Percentiles rank a stretch among this genome's conserved stretches.
phyloP scores from a whole-genome alignment of 2,797 vertebrate genomes.

The Anas capensis region DNA sequence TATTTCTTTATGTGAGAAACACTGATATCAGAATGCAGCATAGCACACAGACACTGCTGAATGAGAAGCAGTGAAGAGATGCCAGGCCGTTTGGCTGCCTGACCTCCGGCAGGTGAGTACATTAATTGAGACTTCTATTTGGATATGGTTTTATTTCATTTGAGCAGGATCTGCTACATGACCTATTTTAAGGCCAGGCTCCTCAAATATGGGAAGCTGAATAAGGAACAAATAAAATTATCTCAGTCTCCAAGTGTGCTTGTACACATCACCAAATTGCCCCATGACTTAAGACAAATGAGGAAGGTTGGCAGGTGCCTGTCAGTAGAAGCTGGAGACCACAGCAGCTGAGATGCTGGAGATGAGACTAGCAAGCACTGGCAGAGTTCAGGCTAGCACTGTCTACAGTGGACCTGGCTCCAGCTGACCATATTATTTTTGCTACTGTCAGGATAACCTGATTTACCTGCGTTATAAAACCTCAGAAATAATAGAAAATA shows the following conservation, averaged over 20 bases:
- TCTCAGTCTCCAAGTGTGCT: neutral
- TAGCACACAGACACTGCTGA: fast-evolving
- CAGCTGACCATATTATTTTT: neutral
- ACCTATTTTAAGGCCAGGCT: neutral
- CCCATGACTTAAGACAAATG: fast-evolving
- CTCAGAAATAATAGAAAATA: neutral
- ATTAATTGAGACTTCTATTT: neutral
- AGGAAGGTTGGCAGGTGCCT: neutral
- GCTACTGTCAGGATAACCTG: neutral
- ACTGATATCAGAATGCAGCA: neutral
- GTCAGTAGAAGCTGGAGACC: neutral
- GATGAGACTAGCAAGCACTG: neutral
- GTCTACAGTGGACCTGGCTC: neutral
- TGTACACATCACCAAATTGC: neutral
- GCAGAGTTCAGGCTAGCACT: neutral
- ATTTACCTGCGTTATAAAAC: neutral
- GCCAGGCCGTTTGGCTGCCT: neutral
- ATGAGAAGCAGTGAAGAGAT: neutral
- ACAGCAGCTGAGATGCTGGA: neutral
- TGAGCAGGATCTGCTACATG: neutral
- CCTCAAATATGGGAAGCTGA: neutral
- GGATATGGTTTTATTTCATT: neutral
- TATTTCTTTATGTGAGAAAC: neutral
- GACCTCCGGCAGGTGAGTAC: neutral
- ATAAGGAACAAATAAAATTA: neutral